Conservation (phyloP, 2,888 invertebrate genomes). For the Malthinus flaveolus region DNA sequence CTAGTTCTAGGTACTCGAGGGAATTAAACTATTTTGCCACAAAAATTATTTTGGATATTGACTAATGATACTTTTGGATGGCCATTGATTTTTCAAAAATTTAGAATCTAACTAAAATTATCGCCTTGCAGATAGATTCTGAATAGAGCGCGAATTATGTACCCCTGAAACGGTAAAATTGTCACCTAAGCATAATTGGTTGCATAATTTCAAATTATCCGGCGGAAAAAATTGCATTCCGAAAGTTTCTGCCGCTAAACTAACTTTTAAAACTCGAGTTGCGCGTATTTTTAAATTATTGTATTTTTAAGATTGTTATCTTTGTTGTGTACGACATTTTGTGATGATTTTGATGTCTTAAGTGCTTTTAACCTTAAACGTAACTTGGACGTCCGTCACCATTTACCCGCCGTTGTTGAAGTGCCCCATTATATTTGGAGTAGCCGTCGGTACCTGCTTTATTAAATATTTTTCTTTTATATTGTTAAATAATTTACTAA, state of each 20-base stretch:
- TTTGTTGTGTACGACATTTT: slow-evolving; percentile 23
- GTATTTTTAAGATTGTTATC: slow-evolving; percentile 28
- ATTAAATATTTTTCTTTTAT: slow-evolving; percentile 14
- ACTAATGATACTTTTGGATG: slow-evolving; percentile 29
- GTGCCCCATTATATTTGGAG: slow-evolving; percentile 23
- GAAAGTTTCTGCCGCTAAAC: not conserved
- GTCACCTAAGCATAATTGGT: not conserved
- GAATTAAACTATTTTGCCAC: slow-evolving; percentile 39
- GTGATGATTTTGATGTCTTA: slow-evolving; percentile 29
- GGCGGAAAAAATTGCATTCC: not conserved
- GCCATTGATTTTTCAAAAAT: slow-evolving; percentile 7
- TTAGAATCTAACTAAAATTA: slow-evolving; percentile 45
- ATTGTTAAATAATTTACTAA: slow-evolving; percentile 5
- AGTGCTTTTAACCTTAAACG: slow-evolving; percentile 27
- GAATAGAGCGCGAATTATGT: not conserved
- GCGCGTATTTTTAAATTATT: slow-evolving; percentile 16
- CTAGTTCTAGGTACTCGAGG: slow-evolving; percentile 46
- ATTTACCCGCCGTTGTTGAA: slow-evolving; percentile 15
- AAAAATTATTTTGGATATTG: slow-evolving; percentile 28
- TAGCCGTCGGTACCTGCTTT: slow-evolving; percentile 21
- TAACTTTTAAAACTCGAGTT: not conserved
- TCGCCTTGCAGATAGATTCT: slow-evolving; percentile 50
- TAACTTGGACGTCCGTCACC: slow-evolving; percentile 25
- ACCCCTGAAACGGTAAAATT: not conserved
- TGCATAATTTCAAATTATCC: not conserved